Evolutionary conservation across 2,888 invertebrate species (phyloP).

Genomic region (Sympetrum striolatum): DNA sequence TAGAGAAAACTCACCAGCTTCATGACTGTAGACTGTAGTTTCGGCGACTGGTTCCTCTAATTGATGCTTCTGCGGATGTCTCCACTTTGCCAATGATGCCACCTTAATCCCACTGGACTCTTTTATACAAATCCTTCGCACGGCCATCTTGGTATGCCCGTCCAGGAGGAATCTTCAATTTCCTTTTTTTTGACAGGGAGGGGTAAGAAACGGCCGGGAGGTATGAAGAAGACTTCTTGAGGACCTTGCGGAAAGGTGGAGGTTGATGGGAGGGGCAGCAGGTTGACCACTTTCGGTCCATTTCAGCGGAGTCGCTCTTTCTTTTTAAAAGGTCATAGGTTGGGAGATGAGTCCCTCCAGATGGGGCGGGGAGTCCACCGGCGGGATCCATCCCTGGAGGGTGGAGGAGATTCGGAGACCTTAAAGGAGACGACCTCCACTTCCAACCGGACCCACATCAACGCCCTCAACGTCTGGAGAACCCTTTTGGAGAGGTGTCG

Average conservation of each 20-base stretch:
- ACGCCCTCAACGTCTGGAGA: neutral
- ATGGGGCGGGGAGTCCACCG: neutral
- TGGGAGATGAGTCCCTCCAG: neutral
- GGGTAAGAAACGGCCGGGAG: neutral
- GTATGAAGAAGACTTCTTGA: neutral
- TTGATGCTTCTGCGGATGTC: neutral
- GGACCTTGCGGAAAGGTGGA: neutral
- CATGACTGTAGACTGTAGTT: neutral
- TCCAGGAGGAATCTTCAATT: neutral
- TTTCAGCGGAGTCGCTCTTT: neutral
- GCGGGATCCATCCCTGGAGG: neutral
- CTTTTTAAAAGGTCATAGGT: constrained; percentile 11
- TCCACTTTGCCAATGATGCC: constrained; percentile 17
- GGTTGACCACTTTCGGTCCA: constrained; percentile 29
- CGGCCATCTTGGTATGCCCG: neutral
- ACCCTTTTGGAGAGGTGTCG: neutral
- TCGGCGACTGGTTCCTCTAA: neutral
- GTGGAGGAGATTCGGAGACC: neutral
- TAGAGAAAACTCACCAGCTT: constrained; percentile 8
- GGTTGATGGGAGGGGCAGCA: neutral
- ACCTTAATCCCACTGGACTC: neutral
- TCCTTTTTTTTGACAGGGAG: neutral
- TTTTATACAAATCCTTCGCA: neutral
- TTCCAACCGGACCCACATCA: neutral
- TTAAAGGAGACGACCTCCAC: neutral